Evolutionary conservation across 2,888 invertebrate species (phyloP).

Genomic region (Trissoscelio sp.): DNA sequence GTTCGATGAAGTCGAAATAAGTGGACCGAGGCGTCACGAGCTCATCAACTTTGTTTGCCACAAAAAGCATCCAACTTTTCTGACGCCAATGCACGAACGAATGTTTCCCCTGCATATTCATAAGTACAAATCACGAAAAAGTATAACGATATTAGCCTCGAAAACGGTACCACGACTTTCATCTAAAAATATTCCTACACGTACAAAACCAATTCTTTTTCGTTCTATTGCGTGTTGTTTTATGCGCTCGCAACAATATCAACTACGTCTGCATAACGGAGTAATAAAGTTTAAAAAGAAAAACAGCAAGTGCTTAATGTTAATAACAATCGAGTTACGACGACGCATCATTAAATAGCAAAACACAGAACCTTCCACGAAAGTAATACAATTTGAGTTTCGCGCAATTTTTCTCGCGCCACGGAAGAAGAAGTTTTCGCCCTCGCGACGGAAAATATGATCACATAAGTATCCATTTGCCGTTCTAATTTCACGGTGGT

Average conservation of each 20-base stretch:
- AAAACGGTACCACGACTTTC: no score
- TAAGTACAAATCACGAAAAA: neutral
- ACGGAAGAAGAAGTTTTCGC: neutral
- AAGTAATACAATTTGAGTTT: neutral
- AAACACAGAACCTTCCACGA: no score
- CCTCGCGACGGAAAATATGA: conserved; percentile 10
- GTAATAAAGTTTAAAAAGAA: no score
- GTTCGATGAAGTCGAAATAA: neutral
- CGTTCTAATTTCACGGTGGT: conserved; percentile 36
- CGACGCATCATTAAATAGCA: no score
- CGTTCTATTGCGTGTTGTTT: no score
- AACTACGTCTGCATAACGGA: no score
- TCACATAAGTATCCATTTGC: conserved; percentile 30
- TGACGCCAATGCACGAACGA: neutral
- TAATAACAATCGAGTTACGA: no score
- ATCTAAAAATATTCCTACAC: no score
- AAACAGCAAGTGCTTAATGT: no score
- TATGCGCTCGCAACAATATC: no score
- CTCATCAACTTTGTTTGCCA: neutral
- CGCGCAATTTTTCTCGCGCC: conserved; percentile 1
- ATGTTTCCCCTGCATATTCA: neutral
- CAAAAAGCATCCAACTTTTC: neutral
- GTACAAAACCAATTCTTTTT: no score
- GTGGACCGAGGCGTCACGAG: neutral
- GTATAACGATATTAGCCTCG: neutral